Base-by-base conservation (phyloP, 1,140 invertebrate genomes). In the Zeugodacus cucurbitae region DNA sequence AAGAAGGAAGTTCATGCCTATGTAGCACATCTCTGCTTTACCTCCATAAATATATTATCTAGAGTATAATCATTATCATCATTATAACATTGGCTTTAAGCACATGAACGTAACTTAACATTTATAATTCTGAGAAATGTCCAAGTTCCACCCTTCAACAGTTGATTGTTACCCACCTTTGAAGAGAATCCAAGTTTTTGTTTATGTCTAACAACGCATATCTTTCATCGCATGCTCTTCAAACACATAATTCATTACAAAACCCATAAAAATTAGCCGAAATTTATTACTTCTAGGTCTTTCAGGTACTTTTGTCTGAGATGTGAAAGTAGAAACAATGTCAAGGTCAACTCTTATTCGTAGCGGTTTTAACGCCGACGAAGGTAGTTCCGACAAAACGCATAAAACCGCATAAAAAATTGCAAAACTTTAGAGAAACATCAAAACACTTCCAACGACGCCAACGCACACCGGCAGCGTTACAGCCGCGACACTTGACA, bases 271-370 rank as follows among this genome's bases (percentile, higher is more conserved):
- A 37, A 32, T 37, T 74, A 74, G 34, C 6, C 22, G 2, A 74
- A 74, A 37, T 74, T 74, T 41, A 74, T 74, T 37, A 17, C 17
- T 74, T 22, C 67, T 22, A 74, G 32, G 5, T 41, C 17, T 74
- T 41, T 37, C 20, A 22, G 41, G 32, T 41, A 22, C 29, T 22
- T 29, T 64, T 8, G 34, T 5, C 20, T n/a, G 17, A 74, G 67
- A 74, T 74, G 67, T 41, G 67, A 74, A 74, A 74, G 67, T 74
- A 37, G 34, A 74, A 82, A 82, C 74, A 82, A 82, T 82, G 74
- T 48, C 74, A 82, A 82, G 74, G 74, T 48, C 74, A 82, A 10
- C 64, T 3, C 41, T 29, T 26, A 11, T 34, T 70, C 32, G n/a
- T 37, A 32, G 64, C n/a, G 37, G 74, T 17, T 54, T 54, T 17